Percentiles rank a stretch among this genome's conserved stretches.
These are phyloP conservation scores for Alcis repandata DNA, from an alignment of 2,888 invertebrate genomes.

Conservation along the genomic window DNA sequence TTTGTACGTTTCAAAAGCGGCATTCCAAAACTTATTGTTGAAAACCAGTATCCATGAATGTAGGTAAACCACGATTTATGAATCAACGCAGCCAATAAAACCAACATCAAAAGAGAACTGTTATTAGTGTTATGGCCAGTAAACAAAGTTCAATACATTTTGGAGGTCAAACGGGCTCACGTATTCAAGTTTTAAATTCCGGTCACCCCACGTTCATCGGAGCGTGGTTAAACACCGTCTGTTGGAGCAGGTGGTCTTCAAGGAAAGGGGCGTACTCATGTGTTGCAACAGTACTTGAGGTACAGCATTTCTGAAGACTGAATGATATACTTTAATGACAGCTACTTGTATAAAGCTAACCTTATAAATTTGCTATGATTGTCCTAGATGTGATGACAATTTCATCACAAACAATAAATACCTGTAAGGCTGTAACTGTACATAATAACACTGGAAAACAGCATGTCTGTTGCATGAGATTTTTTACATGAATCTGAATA, in stretches of 20 bases:
- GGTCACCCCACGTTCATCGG: slow-evolving; percentile 54
- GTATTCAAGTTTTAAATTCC: slow-evolving; percentile 51
- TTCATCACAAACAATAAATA: background rate
- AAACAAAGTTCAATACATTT: slow-evolving; percentile 46
- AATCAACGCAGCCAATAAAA: slow-evolving; percentile 14
- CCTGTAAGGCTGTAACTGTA: too few relatives aligned
- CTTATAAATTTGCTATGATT: background rate
- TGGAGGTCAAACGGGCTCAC: slow-evolving; percentile 53
- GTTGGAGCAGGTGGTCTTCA: slow-evolving; percentile 64
- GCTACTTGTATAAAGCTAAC: background rate
- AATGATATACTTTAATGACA: background rate
- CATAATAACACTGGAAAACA: too few relatives aligned
- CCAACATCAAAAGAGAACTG: slow-evolving; percentile 16
- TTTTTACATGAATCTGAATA: too few relatives aligned
- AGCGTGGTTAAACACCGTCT: slow-evolving; percentile 60
- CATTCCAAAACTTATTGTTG: slow-evolving; percentile 21
- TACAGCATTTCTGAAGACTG: background rate
- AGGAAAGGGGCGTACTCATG: slow-evolving; percentile 44
- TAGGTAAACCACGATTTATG: slow-evolving; percentile 25
- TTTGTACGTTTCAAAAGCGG: slow-evolving; percentile 17
- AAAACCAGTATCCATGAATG: slow-evolving; percentile 18
- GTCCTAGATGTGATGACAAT: background rate
- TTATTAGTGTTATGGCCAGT: slow-evolving; percentile 14
- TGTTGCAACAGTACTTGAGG: slow-evolving; percentile 18
- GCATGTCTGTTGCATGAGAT: too few relatives aligned